A percentile compares a stretch with the other conserved stretches of the same genome.
Evolutionary conservation across 2,113 vertebrate species (phyloP).

Genomic region (Callithrix jacchus): DNA sequence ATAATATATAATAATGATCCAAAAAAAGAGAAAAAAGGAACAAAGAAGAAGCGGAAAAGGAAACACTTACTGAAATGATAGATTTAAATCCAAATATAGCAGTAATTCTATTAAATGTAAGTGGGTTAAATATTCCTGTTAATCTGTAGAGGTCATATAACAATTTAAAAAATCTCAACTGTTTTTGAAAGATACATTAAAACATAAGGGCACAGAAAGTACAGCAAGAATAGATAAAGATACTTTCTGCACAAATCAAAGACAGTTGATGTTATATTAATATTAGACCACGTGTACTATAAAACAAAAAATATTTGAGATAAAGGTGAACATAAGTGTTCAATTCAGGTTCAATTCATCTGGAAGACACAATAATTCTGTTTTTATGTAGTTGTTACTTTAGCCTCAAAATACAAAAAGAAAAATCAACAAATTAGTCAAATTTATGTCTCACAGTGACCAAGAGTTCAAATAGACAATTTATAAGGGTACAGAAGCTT

Average conservation of each 20-base stretch:
- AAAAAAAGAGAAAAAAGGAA: background rate
- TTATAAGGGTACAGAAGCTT: background rate
- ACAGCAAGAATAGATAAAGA: background rate
- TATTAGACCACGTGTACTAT: background rate
- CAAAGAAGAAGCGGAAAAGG: background rate
- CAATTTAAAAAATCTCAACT: background rate
- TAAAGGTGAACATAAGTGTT: background rate
- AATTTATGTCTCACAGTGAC: background rate
- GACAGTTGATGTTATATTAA: background rate
- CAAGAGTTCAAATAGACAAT: background rate
- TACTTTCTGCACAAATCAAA: background rate
- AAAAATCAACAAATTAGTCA: background rate
- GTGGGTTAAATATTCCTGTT: background rate
- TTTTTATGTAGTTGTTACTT: background rate
- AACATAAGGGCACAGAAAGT: background rate
- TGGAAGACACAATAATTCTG: background rate
- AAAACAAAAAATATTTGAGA: background rate
- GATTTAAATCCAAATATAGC: background rate
- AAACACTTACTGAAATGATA: background rate
- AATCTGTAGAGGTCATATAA: background rate
- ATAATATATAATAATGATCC: background rate
- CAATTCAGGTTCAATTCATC: background rate
- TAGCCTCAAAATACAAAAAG: background rate
- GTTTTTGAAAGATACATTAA: conserved; percentile 8
- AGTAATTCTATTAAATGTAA: conserved; percentile 37